phyloP scores from a whole-genome alignment of 2,797 vertebrate genomes.

The Hippopotamyrus pictus region DNA sequence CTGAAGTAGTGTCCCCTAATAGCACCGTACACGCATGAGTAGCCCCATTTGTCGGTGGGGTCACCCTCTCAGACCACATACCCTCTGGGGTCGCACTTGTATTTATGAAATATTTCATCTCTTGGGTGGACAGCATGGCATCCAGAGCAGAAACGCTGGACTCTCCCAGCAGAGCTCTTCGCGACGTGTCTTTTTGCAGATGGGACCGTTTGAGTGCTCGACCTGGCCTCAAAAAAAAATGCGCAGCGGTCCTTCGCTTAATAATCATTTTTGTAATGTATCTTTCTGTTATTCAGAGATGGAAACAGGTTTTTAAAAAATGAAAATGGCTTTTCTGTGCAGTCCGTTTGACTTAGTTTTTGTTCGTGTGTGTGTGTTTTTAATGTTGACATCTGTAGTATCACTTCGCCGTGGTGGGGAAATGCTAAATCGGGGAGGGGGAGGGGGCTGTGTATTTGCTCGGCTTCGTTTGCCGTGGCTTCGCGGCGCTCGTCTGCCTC shows the following conservation, averaged over 20 bases:
- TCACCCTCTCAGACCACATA: neutral
- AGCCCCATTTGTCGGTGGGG: neutral
- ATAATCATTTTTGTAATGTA: too few species aligned
- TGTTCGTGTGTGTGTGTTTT: neutral
- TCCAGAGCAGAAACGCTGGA: neutral
- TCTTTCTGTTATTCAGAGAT: neutral
- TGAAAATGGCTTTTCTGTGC: neutral
- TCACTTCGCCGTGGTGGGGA: neutral
- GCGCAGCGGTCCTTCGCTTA: neutral
- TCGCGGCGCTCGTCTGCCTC: neutral
- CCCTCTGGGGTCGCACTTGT: neutral
- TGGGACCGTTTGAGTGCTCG: neutral
- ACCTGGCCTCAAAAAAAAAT: neutral
- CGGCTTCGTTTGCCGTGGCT: neutral
- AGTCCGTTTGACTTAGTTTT: neutral
- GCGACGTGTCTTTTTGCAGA: neutral
- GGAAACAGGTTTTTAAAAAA: neutral
- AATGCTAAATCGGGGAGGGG: neutral
- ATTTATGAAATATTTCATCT: neutral
- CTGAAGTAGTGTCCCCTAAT: neutral
- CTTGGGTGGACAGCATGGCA: neutral
- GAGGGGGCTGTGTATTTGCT: neutral
- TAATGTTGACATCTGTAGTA: neutral
- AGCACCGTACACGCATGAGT: neutral
- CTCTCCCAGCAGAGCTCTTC: neutral